Evolutionary conservation across 1,140 invertebrate genomes (phyloP).

Genomic region (Drepana arcuata): DNA sequence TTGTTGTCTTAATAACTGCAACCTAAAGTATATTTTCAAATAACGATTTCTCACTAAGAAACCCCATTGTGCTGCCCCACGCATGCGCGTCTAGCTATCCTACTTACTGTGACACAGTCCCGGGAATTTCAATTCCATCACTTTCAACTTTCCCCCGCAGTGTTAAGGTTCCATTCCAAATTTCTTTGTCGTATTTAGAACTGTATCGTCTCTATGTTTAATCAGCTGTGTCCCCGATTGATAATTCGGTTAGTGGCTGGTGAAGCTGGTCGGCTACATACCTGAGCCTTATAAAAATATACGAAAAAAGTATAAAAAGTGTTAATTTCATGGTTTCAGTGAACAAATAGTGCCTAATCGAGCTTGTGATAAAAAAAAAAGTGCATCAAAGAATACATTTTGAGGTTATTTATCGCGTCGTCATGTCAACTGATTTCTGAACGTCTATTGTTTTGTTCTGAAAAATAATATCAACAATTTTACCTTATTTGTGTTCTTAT

Average conservation of each 20-base stretch:
- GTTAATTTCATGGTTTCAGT: no score
- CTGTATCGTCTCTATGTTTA: conserved; percentile 45
- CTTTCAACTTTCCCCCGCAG: conserved; percentile 26
- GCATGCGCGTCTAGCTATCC: conserved; percentile 28
- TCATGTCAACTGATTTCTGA: no score
- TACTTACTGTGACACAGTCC: conserved; percentile 23
- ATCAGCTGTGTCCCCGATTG: conserved; percentile 60
- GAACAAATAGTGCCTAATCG: no score
- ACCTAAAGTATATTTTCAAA: no score
- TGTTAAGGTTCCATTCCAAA: conserved; percentile 33
- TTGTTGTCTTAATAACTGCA: no score
- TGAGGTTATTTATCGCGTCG: no score
- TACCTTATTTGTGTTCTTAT: no score
- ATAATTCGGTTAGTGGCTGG: conserved; percentile 60
- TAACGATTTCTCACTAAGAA: conserved; percentile 6
- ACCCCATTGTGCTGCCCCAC: conserved; percentile 19
- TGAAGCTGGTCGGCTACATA: conserved; percentile 31
- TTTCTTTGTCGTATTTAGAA: conserved; percentile 20
- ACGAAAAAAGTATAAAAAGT: no score
- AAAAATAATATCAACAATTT: no score
- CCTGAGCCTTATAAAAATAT: no score
- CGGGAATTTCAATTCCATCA: conserved; percentile 8
- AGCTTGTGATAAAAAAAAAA: conserved; percentile 8
- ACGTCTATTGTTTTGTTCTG: no score
- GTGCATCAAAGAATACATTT: no score